Evolutionary conservation across 92 coral and sea anemone genomes (phyloP).

Genomic region (Zoanthus sociatus): DNA sequence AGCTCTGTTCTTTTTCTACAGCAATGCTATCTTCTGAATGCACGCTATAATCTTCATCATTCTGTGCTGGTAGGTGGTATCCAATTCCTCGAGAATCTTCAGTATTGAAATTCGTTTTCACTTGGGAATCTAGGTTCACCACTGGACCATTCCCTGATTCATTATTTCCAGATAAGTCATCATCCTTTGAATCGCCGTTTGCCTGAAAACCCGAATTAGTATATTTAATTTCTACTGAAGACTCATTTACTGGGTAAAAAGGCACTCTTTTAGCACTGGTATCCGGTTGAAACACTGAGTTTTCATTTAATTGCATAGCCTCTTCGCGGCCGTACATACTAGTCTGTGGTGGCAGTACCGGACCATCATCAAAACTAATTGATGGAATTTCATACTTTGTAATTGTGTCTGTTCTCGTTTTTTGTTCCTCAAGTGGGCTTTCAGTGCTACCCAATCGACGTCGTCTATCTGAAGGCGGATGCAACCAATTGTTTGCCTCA

Average conservation of each 20-base stretch:
- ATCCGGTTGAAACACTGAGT: slow-evolving; percentile 13
- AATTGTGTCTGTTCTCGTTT: slow-evolving; percentile 20
- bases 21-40: background rate
- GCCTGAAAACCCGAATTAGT: background rate
- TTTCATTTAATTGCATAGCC: background rate
- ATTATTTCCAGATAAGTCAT: background rate
- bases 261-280: slow-evolving; percentile 8
- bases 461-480: background rate
- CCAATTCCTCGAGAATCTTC: slow-evolving; percentile 30
- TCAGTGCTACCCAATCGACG: slow-evolving; percentile 32
- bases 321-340: slow-evolving; percentile 20
- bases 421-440: slow-evolving; percentile 17
- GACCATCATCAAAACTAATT: slow-evolving; percentile 24
- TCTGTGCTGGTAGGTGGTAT: slow-evolving; percentile 30
- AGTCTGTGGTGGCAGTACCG: slow-evolving; percentile 1
- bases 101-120: no score
- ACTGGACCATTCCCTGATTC: background rate
- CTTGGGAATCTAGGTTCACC: background rate
- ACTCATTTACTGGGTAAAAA: slow-evolving; percentile 14
- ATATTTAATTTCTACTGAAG: background rate
- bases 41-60: background rate
- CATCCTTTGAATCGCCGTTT: slow-evolving; percentile 6
- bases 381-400: slow-evolving; percentile 25
- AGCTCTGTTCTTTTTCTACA: background rate
- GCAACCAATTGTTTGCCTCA: background rate